Base-by-base conservation (phyloP, 2,113 vertebrate species). In the Anolis carolinensis region DNA sequence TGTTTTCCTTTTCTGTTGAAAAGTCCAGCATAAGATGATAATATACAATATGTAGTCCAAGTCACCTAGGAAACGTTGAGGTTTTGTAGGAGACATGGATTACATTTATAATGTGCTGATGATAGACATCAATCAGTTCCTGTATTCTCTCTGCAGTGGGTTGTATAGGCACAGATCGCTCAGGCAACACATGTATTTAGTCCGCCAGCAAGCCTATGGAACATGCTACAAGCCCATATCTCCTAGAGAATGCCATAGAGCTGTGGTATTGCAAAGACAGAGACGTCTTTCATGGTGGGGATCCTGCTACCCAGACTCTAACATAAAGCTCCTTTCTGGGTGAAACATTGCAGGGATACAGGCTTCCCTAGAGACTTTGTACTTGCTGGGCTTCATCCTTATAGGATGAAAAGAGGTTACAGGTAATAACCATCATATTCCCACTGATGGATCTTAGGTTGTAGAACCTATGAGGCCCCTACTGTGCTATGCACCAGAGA, bases 11-110 rank as follows among this genome's bases (percentile, higher is more conserved):
- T 88, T 30, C 23, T 0, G 0, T 0, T 90, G 84, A 84, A 89
- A 71, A 34, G 80, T 62, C 32, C 86, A 63, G 83, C 62, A 5
- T 84, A 52, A 1, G 34, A 87, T 90, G 0, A 2, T 63, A 21
- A 85, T 8, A 2, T 78, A 81, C 1, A 72, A 20, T 73, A 44
- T 85, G 81, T 50, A 32, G 18, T 79, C 75, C 65, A 13, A 79
- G 82, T 21, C 10, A 74, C 87, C 71, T 87, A 84, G n/a, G 32
- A 75, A 1, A 84, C 5, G 48, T 79, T 79, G 32, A 34, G 36
- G 32, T 25, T 27, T 65, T 79, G 55, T 23, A 32, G 18, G 50
- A 78, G n/a, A 32, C 9, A 21, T 34, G 32, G 30, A 27, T 67
- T 80, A 62, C 34, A 65, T 67, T 20, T 44, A 16, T 39, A 59